Evolutionary conservation across 2,113 vertebrate genomes (phyloP).

Genomic region (Rhinogobius similis): DNA sequence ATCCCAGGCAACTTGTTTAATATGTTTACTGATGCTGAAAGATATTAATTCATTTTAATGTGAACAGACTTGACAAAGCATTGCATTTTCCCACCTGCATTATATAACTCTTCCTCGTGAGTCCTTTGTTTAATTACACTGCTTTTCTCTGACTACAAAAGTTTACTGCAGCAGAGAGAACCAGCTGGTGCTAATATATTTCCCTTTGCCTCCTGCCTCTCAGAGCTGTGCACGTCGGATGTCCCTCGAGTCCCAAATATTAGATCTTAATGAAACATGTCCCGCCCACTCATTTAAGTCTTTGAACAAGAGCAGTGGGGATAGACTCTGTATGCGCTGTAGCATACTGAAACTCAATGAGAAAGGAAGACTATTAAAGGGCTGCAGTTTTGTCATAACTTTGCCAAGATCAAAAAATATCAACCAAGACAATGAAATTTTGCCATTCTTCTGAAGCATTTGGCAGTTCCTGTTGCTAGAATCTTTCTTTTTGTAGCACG

Average conservation of each 20-base stretch:
- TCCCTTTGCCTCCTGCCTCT: background rate
- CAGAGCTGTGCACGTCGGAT: background rate
- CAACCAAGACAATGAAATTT: background rate
- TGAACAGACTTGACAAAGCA: background rate
- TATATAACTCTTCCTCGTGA: background rate
- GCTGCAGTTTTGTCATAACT: background rate
- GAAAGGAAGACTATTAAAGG: background rate
- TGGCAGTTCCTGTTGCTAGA: background rate
- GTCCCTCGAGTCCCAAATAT: background rate
- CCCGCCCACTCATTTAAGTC: conserved; percentile 15
- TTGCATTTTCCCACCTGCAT: background rate
- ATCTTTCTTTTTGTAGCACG: background rate
- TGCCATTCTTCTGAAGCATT: background rate
- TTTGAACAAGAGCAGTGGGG: conserved; percentile 9
- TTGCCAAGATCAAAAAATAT: background rate
- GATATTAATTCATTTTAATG: background rate
- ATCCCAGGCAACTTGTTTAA: no score
- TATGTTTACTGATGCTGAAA: background rate
- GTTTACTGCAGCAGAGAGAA: background rate
- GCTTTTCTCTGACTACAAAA: background rate
- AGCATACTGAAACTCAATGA: background rate
- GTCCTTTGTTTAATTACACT: background rate
- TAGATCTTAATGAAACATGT: conserved; percentile 9
- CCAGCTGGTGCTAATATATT: background rate
- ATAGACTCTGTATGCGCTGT: background rate